Evolutionary conservation across 2,113 vertebrate species (phyloP), one percentile per base, ranked within the genome.

Genomic region (Odontesthes bonariensis): DNA sequence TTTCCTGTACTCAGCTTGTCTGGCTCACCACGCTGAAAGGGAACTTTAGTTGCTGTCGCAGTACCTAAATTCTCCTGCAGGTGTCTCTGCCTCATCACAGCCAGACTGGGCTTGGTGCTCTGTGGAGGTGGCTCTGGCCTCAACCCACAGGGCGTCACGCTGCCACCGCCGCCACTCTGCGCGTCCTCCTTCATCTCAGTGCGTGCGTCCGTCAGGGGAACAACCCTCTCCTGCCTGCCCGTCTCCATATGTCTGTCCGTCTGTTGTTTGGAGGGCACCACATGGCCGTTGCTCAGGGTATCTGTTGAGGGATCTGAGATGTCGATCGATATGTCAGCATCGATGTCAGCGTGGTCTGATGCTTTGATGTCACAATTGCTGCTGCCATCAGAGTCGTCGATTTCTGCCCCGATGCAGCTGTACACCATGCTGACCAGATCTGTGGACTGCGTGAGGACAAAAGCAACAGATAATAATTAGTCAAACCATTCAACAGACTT

Each of bases 391-490:
- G 91, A 93, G 79, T 92, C 90, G 16, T 93, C 90, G 22, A 92
- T 89, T 42, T 93, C 92, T 12, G 92, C 92, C 3, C 91, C 91
- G 4, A 93, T 91, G 74, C 92, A 94, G 84, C 92, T 90, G 77
- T 92, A 93, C 65, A 94, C 92, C 87, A 94, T 94, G 69, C 92
- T 94, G 79, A 93, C 92, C 81, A 94, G 89, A 70, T 93, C 93
- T 66, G 90, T 85, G 31, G 92, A 89, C 92, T 94, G 75, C 6
- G 62, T 2, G 52, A 69, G 27, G 22, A 63, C 23, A 69, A 54
- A 35, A 54, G 8, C 16, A 6, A 31, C 1, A 13, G 22, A 16
- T 32, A 5, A 60, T 12, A 47, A 59, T 12, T 1, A 60, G 12
- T 57, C 40, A 49, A 19, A 38, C 23, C n/a, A 35, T 9, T 35